These are phyloP conservation scores for Barbus barbus DNA, from an alignment of 2,113 vertebrate genomes.

Conservation along the genomic window DNA sequence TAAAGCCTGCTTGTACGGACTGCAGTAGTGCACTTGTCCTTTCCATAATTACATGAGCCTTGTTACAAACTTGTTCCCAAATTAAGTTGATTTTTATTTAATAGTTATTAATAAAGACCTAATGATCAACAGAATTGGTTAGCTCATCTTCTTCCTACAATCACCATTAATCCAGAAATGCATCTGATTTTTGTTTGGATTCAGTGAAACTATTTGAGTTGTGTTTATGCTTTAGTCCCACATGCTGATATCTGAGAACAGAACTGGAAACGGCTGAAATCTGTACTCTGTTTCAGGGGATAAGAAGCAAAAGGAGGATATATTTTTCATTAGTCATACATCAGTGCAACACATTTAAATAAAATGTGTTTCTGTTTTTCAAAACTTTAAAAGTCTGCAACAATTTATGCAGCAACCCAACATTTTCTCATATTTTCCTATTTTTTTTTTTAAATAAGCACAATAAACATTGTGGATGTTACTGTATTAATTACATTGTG, in stretches of 20 bases:
- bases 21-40: constrained; percentile 3
- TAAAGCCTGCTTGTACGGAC: not conserved
- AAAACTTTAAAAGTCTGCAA: not conserved
- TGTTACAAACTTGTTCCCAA: not conserved
- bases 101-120: not conserved
- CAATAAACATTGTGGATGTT: not conserved
- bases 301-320: not conserved
- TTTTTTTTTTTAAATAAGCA: not conserved
- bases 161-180: not conserved
- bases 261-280: not conserved
- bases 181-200: constrained; percentile 14
- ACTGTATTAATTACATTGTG: not conserved
- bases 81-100: not conserved
- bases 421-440: not conserved
- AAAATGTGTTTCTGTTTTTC: not conserved
- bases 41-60: not conserved
- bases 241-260: not conserved
- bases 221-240: not conserved
- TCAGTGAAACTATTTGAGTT: not conserved
- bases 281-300: not conserved
- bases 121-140: not conserved
- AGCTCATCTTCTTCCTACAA: not conserved
- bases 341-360: not conserved
- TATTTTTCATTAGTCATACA: constrained; percentile 7
- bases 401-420: not conserved